Conservation (phyloP, 2,888 invertebrate genomes). For the Merodon equestris region DNA sequence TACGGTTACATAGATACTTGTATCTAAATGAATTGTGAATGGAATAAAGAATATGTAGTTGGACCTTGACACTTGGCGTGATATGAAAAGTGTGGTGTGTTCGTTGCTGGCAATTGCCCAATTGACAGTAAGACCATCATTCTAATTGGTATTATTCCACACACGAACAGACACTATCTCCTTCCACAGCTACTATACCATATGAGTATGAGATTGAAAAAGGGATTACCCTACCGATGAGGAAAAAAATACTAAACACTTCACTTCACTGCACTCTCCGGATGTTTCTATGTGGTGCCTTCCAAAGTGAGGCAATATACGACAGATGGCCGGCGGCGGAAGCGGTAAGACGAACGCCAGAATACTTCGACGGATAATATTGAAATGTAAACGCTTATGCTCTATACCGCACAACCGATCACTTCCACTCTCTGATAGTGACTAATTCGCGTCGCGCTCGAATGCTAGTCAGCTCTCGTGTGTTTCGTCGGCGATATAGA, state of each 20-base stretch:
- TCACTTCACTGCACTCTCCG: constrained; percentile 33
- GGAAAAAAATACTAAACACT: constrained; percentile 29
- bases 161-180: constrained; percentile 6
- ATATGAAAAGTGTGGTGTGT: constrained; percentile 36
- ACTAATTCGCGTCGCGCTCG: constrained; percentile 49
- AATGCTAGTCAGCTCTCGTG: constrained; percentile 6
- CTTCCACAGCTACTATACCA: not conserved
- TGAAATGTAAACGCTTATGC: no score
- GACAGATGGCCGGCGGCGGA: no score
- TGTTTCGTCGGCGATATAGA: no score
- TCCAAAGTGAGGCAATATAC: no score
- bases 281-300: no score
- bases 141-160: constrained; percentile 24
- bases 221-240: constrained; percentile 4
- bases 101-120: constrained; percentile 35
- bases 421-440: constrained; percentile 45
- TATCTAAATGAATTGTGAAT: constrained; percentile 60
- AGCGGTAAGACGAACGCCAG: no score
- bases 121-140: constrained; percentile 11
- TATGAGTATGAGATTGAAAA: not conserved
- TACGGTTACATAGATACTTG: constrained; percentile 30
- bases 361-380: no score
- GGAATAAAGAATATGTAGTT: constrained; percentile 53
- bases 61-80: constrained; percentile 65
- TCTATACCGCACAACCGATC: constrained; percentile 52